Base-by-base conservation (phyloP, 1,140 invertebrate species). In the Ceratosolen solmsi region DNA sequence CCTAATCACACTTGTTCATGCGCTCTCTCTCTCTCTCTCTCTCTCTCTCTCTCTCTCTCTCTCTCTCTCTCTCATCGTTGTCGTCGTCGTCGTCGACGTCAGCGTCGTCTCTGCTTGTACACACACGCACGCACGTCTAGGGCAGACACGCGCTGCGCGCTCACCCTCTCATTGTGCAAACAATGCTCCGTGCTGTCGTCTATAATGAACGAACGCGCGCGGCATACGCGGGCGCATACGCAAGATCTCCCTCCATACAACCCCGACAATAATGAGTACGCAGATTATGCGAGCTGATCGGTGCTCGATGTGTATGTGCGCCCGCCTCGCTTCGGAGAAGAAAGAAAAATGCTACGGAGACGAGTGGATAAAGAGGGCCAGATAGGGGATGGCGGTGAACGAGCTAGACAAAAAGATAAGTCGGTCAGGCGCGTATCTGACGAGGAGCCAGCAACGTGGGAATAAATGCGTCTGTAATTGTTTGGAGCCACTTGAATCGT, bases 181-280 rank as follows among this genome's bases (percentile, higher is more conserved):
- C 90, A 92, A 92, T 92, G 89, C 89, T 88, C 87, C 89, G 86
- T 89, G 90, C 90, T 90, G 88, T 88, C 87, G 84, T 88, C 87
- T 86, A 90, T 91, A 92, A 92, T 91, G 91, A 92, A 91, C 87
- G 91, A 92, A 91, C 87, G 89, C 86, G 85, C 36, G 75, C 54
- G 84, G 85, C 85, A 86, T 84, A 80, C 84, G 85, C 79, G 54
- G 13, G 27, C 74, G 20, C 33, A 63, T 36, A 33, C 58, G 7
- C 33, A n/a, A 3, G 15, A 0, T 7, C 49, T n/a, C 49, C 85
- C 89, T 87, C 86, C 86, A 87, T 84, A 85, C 86, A 89, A 87
- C 87, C 86, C 87, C 87, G 88, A 89, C 87, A 91, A 92, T 91
- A 92, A 91, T 91, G 89, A 91, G 89, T 86, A 89, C 89, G 89